Percentiles rank a stretch among this genome's conserved stretches.
These are phyloP conservation scores for Lagodon rhomboides DNA, from an alignment of 2,797 vertebrate genomes.

Conservation along the genomic window DNA sequence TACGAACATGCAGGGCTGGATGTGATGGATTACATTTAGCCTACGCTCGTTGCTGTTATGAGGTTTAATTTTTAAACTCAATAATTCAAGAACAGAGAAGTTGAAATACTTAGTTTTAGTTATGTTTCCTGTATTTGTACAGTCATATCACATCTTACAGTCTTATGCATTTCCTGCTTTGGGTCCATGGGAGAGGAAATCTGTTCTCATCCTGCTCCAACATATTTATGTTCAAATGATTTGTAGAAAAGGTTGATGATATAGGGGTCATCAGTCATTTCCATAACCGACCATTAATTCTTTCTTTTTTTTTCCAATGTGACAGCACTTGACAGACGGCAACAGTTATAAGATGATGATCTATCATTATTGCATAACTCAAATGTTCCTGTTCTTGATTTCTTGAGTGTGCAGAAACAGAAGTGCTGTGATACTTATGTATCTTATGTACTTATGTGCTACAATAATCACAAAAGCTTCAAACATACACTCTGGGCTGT, in stretches of 20 bases:
- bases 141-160: no score
- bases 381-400: neutral
- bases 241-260: neutral
- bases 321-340: neutral
- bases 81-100: no score
- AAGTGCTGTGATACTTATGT: no score
- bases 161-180: neutral
- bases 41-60: no score
- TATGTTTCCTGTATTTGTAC: no score
- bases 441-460: no score
- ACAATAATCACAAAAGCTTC: no score
- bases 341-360: neutral
- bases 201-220: neutral
- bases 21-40: no score
- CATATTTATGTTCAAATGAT: neutral
- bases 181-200: neutral
- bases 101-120: no score
- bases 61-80: no score
- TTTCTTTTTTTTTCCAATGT: neutral
- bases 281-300: neutral
- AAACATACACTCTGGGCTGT: no score
- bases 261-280: neutral
- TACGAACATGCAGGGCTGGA: no score
- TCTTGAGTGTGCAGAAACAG: neutral
- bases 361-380: neutral